Evolutionary conservation across 1,140 invertebrate genomes (phyloP).

Genomic region (Tetramorium parvispinum): DNA sequence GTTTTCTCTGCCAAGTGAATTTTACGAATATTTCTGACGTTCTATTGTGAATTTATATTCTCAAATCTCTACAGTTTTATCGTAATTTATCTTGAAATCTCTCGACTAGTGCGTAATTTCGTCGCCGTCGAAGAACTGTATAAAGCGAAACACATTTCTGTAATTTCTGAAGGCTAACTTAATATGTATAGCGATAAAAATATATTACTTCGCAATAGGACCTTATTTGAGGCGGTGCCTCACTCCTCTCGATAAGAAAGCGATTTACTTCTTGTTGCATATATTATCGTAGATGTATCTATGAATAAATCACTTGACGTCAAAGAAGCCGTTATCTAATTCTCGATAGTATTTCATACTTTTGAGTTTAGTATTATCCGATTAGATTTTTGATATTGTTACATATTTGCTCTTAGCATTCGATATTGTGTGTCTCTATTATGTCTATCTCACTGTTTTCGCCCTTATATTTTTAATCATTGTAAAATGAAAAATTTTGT

Average conservation of each 20-base stretch:
- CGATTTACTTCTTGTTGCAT: constrained; percentile 50
- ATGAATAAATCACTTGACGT: constrained; percentile 51
- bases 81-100: constrained; percentile 22
- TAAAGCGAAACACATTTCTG: constrained; percentile 7
- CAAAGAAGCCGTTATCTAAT: constrained; percentile 25
- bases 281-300: constrained; percentile 56
- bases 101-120: constrained; percentile 2
- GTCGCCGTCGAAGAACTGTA: not conserved
- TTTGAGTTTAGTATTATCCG: not conserved
- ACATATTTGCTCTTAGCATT: not conserved
- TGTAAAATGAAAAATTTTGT: not conserved
- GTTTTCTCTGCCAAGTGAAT: not conserved
- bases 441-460: not conserved
- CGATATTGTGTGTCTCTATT: not conserved
- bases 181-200: constrained; percentile 28
- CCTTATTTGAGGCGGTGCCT: constrained; percentile 15
- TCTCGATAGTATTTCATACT: not conserved
- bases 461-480: not conserved
- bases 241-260: constrained; percentile 31
- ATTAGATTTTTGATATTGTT: constrained; percentile 16
- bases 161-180: constrained; percentile 25
- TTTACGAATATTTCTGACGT: not conserved
- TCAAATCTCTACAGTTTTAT: not conserved
- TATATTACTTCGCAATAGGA: constrained; percentile 39
- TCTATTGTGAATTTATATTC: not conserved